These are phyloP conservation scores for Brotula barbata DNA, from an alignment of 2,797 vertebrate species.

Conservation along the genomic window DNA sequence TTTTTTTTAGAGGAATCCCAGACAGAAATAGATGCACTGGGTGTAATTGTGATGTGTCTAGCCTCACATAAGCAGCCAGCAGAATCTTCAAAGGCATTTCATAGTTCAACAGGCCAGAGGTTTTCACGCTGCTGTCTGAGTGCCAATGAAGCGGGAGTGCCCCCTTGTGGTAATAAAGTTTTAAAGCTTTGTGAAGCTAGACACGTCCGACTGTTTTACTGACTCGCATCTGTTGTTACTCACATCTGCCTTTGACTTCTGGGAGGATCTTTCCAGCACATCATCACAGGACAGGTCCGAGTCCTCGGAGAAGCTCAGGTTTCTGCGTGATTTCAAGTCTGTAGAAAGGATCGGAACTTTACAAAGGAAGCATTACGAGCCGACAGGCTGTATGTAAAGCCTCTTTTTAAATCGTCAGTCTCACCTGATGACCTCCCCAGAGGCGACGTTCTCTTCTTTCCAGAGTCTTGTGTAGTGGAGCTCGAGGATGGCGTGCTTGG, in stretches of 20 bases:
- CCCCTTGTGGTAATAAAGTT: too few species aligned
- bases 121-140: too few species aligned
- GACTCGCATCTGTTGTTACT: slow-evolving; percentile 49
- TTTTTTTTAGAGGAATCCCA: slow-evolving; percentile 3
- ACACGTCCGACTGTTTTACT: neutral
- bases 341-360: neutral
- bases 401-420: neutral
- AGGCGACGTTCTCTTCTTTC: slow-evolving; percentile 80
- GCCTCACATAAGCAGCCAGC: neutral
- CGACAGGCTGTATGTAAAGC: neutral
- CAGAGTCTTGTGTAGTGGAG: slow-evolving; percentile 86
- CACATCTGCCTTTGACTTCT: slow-evolving; percentile 95
- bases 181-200: slow-evolving; percentile 1
- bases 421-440: slow-evolving; percentile 84
- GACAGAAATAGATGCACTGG: slow-evolving; percentile 13
- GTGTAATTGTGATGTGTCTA: slow-evolving; percentile 11
- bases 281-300: slow-evolving; percentile 97
- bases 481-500: slow-evolving; percentile 93
- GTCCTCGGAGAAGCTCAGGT: slow-evolving; percentile 95
- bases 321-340: slow-evolving; percentile 88
- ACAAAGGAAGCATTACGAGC: neutral
- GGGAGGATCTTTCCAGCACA: slow-evolving; percentile 90
- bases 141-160: too few species aligned
- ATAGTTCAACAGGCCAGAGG: too few species aligned
- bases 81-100: too few species aligned